Conservation (phyloP, 2,888 invertebrate species). For the Leptura quadrifasciata region DNA sequence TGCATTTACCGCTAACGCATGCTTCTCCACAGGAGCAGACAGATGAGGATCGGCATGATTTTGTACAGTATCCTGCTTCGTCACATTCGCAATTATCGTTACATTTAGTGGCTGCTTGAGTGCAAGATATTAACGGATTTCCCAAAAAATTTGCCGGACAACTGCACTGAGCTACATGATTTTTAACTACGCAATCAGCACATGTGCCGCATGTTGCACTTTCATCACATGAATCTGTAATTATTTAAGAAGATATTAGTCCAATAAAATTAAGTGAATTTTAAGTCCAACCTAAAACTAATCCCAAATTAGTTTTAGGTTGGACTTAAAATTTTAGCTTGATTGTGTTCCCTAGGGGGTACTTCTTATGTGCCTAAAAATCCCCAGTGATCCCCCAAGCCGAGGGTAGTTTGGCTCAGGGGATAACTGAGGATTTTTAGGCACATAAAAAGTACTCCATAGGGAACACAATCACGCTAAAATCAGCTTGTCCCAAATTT, state of each 20-base stretch:
- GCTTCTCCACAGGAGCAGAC: conserved; percentile 90
- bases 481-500: no score
- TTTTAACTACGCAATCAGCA: conserved; percentile 87
- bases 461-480: no score
- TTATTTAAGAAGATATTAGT: background rate
- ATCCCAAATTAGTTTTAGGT: no score
- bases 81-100: conserved; percentile 88
- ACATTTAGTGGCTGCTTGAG: conserved; percentile 82
- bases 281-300: no score
- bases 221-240: conserved; percentile 85
- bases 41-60: conserved; percentile 79
- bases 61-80: conserved; percentile 86
- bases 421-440: no score
- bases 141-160: conserved; percentile 89
- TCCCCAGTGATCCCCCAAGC: no score
- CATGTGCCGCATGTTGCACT: conserved; percentile 87
- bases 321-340: no score
- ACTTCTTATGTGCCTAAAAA: no score
- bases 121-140: conserved; percentile 87
- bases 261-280: background rate
- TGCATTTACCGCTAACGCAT: conserved; percentile 84
- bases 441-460: no score
- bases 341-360: no score
- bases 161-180: conserved; percentile 90
- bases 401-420: no score